Percentiles rank a stretch among this genome's conserved stretches.
Evolutionary conservation across 2,888 invertebrate genomes (phyloP).

Genomic region (Eledona agricola): DNA sequence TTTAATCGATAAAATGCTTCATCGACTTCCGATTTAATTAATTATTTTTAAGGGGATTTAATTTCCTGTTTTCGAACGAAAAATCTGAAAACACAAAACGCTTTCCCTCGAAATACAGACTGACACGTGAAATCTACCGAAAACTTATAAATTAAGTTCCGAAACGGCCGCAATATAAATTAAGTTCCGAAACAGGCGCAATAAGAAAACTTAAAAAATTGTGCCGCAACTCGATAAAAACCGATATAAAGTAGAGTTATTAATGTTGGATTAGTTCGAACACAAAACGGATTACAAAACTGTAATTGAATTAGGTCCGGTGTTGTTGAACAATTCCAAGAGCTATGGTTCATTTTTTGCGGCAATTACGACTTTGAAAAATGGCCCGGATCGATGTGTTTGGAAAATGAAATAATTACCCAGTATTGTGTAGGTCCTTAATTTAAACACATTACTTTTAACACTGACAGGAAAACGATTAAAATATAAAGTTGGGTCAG

Average conservation of each 20-base stretch:
- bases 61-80: too few species aligned
- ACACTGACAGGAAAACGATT: slow-evolving; percentile 1
- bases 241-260: too few species aligned
- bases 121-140: too few species aligned
- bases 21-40: slow-evolving; percentile 12
- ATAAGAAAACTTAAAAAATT: background rate
- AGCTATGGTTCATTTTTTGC: background rate
- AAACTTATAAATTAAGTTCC: too few species aligned
- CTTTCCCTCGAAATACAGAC: too few species aligned
- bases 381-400: background rate
- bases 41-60: slow-evolving; percentile 7
- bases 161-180: too few species aligned
- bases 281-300: background rate
- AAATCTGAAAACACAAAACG: too few species aligned
- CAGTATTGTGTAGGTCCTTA: slow-evolving; percentile 1
- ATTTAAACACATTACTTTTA: too few species aligned
- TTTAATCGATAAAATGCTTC: slow-evolving; percentile 6
- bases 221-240: too few species aligned
- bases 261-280: background rate
- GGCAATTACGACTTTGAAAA: background rate
- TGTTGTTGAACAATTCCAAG: too few species aligned
- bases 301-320: background rate
- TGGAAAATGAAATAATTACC: slow-evolving; percentile 1
- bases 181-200: too few species aligned
- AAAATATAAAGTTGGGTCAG: slow-evolving; percentile 4